These are phyloP conservation scores for Ceratina australensis DNA, from an alignment of 1,140 invertebrate species.

Conservation along the genomic window DNA sequence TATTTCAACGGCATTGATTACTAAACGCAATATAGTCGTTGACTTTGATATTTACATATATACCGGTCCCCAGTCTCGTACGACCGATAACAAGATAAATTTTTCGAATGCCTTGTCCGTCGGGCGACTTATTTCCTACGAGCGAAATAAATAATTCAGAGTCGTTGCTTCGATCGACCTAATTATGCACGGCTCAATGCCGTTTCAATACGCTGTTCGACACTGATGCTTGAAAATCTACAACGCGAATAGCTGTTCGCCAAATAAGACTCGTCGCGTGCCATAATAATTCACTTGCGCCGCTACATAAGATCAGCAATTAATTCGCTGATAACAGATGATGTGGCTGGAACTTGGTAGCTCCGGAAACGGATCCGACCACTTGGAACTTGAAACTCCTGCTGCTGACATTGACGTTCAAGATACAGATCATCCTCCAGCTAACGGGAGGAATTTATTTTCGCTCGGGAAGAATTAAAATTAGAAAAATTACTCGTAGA, in stretches of 20 bases:
- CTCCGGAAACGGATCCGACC: not conserved
- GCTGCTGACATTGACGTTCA: conserved; percentile 2
- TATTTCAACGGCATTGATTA: not conserved
- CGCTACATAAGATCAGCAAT: not conserved
- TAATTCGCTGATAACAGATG: not conserved
- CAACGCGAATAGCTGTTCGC: not conserved
- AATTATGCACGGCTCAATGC: conserved; percentile 15
- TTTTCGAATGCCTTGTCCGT: not conserved
- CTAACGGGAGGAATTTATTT: not conserved
- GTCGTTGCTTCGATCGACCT: conserved; percentile 6
- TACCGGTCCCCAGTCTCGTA: not conserved
- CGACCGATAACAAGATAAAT: conserved; percentile 12
- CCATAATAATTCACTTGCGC: too few relatives aligned
- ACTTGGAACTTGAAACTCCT: not conserved
- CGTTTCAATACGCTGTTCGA: not conserved
- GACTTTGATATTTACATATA: not conserved
- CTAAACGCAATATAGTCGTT: not conserved
- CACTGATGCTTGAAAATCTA: not conserved
- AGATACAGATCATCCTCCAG: not conserved
- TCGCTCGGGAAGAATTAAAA: conserved; percentile 3
- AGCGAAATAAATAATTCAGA: conserved; percentile 34
- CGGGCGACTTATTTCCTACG: not conserved
- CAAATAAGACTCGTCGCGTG: too few relatives aligned
- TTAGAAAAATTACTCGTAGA: conserved; percentile 11
- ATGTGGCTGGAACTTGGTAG: not conserved